phyloP scores from a whole-genome alignment of 1,140 invertebrate species.

The Drosophila kohkoa region DNA sequence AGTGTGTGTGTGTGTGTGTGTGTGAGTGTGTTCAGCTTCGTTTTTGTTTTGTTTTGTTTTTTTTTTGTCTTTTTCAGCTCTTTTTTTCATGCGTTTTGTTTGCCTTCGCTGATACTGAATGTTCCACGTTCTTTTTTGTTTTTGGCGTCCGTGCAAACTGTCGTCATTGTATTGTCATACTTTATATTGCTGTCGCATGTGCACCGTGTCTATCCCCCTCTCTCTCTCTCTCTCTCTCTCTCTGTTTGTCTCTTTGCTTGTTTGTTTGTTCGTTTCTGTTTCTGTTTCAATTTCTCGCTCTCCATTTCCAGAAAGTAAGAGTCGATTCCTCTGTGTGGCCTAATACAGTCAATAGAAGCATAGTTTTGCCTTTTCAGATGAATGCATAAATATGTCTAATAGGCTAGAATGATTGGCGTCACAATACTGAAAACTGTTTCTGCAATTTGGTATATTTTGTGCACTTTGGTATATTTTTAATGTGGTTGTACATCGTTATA shows the following conservation, averaged over 20 bases:
- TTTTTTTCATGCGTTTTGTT: slow-evolving; percentile 48
- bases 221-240: slow-evolving; percentile 11
- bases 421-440: too few species aligned
- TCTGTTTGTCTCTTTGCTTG: slow-evolving; percentile 30
- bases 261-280: slow-evolving; percentile 46
- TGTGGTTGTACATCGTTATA: too few species aligned
- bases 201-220: not conserved
- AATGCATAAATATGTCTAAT: too few species aligned
- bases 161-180: slow-evolving; percentile 63
- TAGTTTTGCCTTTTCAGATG: not conserved
- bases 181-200: slow-evolving; percentile 33
- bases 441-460: too few species aligned
- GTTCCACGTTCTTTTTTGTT: not conserved
- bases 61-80: slow-evolving; percentile 7
- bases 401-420: too few species aligned
- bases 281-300: slow-evolving; percentile 5
- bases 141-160: slow-evolving; percentile 55
- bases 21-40: slow-evolving; percentile 3
- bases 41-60: not conserved
- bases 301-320: slow-evolving; percentile 58
- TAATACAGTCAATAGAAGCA: slow-evolving; percentile 17
- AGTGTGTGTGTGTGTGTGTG: not conserved
- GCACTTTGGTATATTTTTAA: too few species aligned
- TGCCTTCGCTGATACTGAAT: slow-evolving; percentile 35
- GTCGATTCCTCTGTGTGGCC: slow-evolving; percentile 50